phyloP scores from a whole-genome alignment of 2,113 vertebrate species.

The Cyprinodon tularosa region DNA sequence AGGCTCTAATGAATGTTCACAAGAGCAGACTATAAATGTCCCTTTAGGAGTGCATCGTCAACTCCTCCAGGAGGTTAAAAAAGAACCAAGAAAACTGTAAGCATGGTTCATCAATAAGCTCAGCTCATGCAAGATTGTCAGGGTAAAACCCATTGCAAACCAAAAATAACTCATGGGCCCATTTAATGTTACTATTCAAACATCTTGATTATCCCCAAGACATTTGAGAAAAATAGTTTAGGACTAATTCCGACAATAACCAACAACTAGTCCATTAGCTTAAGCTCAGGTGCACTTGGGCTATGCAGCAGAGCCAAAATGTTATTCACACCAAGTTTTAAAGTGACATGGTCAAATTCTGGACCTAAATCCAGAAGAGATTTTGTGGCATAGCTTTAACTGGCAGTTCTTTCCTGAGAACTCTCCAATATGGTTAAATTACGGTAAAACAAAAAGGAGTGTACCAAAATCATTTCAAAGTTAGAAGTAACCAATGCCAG shows the following conservation, averaged over 20 bases:
- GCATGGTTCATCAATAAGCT: background rate
- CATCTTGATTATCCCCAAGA: background rate
- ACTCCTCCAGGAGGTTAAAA: background rate
- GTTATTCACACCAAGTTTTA: no score
- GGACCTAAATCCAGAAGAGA: no score
- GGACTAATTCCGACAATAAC: no score
- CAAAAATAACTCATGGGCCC: background rate
- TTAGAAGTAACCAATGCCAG: no score
- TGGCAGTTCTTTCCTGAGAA: background rate
- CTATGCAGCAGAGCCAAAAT: no score
- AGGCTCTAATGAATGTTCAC: no score
- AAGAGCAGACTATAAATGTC: no score
- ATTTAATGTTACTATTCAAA: background rate
- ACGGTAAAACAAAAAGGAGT: background rate
- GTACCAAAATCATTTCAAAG: background rate
- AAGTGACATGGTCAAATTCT: no score
- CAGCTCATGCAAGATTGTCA: background rate
- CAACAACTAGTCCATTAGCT: no score
- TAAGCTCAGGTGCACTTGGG: no score
- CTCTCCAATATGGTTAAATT: background rate
- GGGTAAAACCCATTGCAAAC: background rate
- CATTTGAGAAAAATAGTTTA: background rate
- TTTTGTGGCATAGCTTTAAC: background rate
- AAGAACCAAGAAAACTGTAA: background rate
- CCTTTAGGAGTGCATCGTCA: background rate